Percentiles rank a stretch among this genome's conserved stretches.
Conservation (phyloP, 2,888 invertebrate genomes). For the Polia nebulosa region DNA sequence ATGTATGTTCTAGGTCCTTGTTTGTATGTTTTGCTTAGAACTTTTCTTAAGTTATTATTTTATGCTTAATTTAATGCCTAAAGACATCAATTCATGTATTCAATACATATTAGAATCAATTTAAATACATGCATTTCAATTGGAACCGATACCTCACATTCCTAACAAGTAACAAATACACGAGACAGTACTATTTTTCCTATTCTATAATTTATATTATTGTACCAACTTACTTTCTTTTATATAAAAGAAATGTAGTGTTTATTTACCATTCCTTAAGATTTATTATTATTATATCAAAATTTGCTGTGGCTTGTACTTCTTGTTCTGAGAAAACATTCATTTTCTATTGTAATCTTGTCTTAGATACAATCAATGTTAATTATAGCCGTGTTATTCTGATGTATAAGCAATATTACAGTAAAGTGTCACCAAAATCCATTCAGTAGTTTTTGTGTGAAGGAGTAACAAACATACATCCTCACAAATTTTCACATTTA, state of each 20-base stretch:
- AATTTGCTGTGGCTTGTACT: not conserved
- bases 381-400: too few relatives aligned
- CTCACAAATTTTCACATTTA: too few relatives aligned
- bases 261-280: not conserved
- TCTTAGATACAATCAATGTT: too few relatives aligned
- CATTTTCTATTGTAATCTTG: too few relatives aligned
- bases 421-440: too few relatives aligned
- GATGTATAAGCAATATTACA: too few relatives aligned
- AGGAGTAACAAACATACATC: too few relatives aligned
- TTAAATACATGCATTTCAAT: not conserved
- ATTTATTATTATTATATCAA: not conserved
- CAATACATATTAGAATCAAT: not conserved
- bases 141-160: not conserved
- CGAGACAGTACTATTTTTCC: not conserved
- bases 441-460: too few relatives aligned
- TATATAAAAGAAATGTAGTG: not conserved
- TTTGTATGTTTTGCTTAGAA: not conserved
- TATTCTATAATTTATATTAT: not conserved
- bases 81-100: not conserved
- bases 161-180: not conserved
- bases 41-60: not conserved
- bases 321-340: not conserved
- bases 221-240: constrained; percentile 3
- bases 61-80: too few relatives aligned
- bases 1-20: not conserved